These are phyloP conservation scores for Crocuta crocuta DNA, from an alignment of 2,113 vertebrate species.

Conservation along the genomic window DNA sequence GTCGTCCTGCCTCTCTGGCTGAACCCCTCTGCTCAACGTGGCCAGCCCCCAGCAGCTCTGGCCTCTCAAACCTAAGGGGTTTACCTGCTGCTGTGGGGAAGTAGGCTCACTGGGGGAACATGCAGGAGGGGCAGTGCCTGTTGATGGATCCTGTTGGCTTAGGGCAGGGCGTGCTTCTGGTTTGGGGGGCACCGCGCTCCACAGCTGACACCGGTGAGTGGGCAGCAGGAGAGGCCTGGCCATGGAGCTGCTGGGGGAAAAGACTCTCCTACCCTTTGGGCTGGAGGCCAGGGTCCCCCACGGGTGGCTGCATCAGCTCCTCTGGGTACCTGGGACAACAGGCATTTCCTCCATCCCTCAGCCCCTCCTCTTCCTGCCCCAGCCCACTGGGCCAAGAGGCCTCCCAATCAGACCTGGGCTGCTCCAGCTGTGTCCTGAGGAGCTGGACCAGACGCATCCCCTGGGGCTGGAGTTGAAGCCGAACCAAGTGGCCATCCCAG, in stretches of 20 bases:
- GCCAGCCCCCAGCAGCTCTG: not conserved
- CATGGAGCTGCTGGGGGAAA: constrained; percentile 6
- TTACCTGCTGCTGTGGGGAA: not conserved
- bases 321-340: constrained; percentile 81
- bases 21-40: not conserved
- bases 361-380: constrained; percentile 79
- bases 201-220: not conserved
- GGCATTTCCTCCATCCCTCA: constrained; percentile 82
- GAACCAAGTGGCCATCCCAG: constrained; percentile 78
- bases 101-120: not conserved
- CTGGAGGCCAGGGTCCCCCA: constrained; percentile 61
- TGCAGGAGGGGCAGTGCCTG: not conserved
- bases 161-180: not conserved
- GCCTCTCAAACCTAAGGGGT: not conserved
- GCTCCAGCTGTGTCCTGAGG: constrained; percentile 81
- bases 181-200: not conserved
- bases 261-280: constrained; percentile 55
- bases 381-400: constrained; percentile 76
- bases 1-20: not conserved
- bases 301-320: constrained; percentile 43
- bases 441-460: constrained; percentile 74
- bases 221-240: not conserved
- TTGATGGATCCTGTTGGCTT: not conserved
- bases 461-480: constrained; percentile 83
- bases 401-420: constrained; percentile 81